phyloP scores from a whole-genome alignment of 2,113 vertebrate species.

The Aepyceros melampus region DNA sequence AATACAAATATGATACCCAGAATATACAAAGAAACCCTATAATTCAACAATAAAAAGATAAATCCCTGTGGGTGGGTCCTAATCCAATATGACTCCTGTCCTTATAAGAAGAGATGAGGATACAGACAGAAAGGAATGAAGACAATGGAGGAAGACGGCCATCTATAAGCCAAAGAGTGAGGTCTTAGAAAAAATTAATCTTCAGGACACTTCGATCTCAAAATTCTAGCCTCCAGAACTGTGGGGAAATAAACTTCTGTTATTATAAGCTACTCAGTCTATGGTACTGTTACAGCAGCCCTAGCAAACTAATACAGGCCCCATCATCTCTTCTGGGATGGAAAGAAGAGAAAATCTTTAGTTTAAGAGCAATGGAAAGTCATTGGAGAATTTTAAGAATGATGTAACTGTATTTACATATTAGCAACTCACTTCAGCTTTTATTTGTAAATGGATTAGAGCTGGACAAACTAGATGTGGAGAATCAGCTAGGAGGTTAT shows the following conservation, averaged over 20 bases:
- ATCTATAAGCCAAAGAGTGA: neutral
- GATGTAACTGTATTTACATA: neutral
- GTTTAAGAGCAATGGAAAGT: neutral
- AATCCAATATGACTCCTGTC: neutral
- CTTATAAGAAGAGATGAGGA: neutral
- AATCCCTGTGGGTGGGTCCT: neutral
- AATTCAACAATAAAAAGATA: neutral
- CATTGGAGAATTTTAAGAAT: neutral
- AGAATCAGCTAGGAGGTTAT: neutral
- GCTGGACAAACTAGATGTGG: neutral
- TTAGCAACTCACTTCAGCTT: neutral
- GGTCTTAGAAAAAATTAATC: neutral
- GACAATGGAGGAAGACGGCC: neutral
- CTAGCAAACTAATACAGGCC: neutral
- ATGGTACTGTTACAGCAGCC: neutral
- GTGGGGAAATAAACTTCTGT: neutral
- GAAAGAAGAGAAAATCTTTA: neutral
- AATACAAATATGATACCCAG: neutral
- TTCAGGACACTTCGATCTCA: neutral
- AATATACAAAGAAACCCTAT: neutral
- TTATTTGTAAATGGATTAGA: neutral
- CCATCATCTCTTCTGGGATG: neutral
- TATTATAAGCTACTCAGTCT: neutral
- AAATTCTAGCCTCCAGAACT: neutral
- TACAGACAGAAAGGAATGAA: neutral